Percentiles rank a stretch among this genome's conserved stretches.
Conservation (phyloP, 2,888 invertebrate species). For the Patella depressa region DNA sequence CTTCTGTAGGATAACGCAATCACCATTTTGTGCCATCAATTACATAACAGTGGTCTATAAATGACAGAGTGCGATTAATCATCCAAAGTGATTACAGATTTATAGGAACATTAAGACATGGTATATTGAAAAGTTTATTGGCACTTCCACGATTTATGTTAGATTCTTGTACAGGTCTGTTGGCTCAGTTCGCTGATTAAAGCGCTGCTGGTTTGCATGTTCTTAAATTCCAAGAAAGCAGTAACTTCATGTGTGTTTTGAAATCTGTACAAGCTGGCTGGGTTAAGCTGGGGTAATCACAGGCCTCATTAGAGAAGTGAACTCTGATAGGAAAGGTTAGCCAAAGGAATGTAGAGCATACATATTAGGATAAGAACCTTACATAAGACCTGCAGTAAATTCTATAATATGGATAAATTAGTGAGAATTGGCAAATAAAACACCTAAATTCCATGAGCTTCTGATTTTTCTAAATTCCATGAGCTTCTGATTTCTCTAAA, state of each 20-base stretch:
- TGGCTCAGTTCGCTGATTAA: not conserved
- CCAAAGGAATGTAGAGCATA: not conserved
- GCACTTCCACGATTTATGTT: constrained; percentile 5
- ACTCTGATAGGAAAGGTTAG: constrained; percentile 5
- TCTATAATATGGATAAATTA: too few relatives aligned
- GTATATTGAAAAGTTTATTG: constrained; percentile 6
- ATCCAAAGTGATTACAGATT: too few relatives aligned
- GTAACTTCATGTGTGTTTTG: not conserved
- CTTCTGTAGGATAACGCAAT: too few relatives aligned
- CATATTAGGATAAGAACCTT: not conserved
- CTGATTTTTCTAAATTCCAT: too few relatives aligned
- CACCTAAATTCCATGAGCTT: too few relatives aligned
- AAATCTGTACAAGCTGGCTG: not conserved
- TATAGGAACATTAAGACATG: too few relatives aligned
- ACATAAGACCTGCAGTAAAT: too few relatives aligned
- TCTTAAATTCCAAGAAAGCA: not conserved
- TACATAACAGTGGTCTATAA: too few relatives aligned
- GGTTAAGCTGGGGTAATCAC: constrained; percentile 10
- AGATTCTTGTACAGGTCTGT: not conserved
- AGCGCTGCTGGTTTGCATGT: not conserved
- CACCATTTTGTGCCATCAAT: too few relatives aligned
- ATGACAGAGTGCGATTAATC: too few relatives aligned
- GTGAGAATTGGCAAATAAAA: too few relatives aligned
- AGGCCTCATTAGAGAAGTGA: constrained; percentile 6
- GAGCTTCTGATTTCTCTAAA: too few relatives aligned